Percentiles rank a stretch among this genome's conserved stretches.
Evolutionary conservation across 2,797 vertebrate genomes (phyloP).

Genomic region (Pseudochirops corinnae): DNA sequence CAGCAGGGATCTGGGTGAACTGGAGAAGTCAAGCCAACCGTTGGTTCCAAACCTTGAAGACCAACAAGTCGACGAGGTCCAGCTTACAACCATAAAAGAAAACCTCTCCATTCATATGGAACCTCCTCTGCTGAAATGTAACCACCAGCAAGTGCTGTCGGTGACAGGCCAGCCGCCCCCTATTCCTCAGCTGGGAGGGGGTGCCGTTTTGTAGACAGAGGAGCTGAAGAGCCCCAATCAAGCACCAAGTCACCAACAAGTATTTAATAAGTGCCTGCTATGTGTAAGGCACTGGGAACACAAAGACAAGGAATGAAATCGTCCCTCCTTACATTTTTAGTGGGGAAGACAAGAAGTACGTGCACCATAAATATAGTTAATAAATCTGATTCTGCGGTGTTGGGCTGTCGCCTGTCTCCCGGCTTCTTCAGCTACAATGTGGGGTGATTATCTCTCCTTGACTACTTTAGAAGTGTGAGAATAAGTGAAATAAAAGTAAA

Average conservation of each 20-base stretch:
- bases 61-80: conserved; percentile 77
- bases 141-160: not conserved
- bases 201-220: not conserved
- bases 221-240: not conserved
- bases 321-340: not conserved
- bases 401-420: not conserved
- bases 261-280: not conserved
- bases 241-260: not conserved
- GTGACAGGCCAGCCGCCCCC: not conserved
- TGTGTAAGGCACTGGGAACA: not conserved
- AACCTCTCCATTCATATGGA: conserved; percentile 81
- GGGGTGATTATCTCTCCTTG: not conserved
- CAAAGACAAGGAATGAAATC: not conserved
- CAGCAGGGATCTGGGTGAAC: rapidly evolving
- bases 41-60: conserved; percentile 21
- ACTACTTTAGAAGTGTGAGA: not conserved
- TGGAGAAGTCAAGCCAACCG: conserved; percentile 22
- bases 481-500: not conserved
- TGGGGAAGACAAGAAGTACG: not conserved
- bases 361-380: not conserved
- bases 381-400: not conserved
- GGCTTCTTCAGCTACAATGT: not conserved
- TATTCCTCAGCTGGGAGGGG: not conserved
- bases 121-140: conserved; percentile 60
- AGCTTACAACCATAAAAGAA: conserved; percentile 79